Conservation (phyloP, 2,888 invertebrate species). For the Psylliodes chrysocephalus region DNA sequence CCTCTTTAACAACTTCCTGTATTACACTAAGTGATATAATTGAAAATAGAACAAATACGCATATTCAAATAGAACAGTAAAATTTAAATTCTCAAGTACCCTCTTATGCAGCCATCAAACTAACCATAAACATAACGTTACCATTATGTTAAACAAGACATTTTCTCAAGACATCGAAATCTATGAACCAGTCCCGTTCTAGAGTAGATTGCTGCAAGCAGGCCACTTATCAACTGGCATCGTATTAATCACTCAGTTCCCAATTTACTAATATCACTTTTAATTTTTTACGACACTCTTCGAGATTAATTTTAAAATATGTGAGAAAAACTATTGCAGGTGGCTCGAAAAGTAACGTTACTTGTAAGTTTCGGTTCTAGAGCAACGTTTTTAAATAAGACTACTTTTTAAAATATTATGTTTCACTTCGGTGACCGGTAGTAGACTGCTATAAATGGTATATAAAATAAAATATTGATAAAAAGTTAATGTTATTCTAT, state of each 20-base stretch:
- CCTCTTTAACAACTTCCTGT: no score
- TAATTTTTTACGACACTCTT: conserved; percentile 1
- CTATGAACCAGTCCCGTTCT: background rate
- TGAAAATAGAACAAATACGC: no score
- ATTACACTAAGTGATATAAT: no score
- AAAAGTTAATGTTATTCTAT: no score
- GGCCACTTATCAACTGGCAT: conserved; percentile 1
- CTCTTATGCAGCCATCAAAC: background rate
- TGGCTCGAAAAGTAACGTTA: background rate
- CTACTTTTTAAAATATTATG: no score
- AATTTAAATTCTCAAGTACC: background rate
- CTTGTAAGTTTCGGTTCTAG: background rate
- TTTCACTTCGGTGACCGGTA: no score
- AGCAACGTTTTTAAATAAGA: background rate
- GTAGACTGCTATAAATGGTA: no score
- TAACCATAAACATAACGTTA: conserved; percentile 1
- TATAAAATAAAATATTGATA: no score
- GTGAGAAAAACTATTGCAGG: conserved; percentile 6
- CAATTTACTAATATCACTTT: conserved; percentile 7
- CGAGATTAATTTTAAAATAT: conserved; percentile 3
- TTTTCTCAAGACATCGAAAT: background rate
- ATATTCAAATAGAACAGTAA: background rate
- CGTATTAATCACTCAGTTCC: conserved; percentile 10
- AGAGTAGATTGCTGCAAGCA: background rate
- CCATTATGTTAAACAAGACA: conserved; percentile 8